phyloP scores from a whole-genome alignment of 2,113 vertebrate genomes.

The Chloroceryle aenea region DNA sequence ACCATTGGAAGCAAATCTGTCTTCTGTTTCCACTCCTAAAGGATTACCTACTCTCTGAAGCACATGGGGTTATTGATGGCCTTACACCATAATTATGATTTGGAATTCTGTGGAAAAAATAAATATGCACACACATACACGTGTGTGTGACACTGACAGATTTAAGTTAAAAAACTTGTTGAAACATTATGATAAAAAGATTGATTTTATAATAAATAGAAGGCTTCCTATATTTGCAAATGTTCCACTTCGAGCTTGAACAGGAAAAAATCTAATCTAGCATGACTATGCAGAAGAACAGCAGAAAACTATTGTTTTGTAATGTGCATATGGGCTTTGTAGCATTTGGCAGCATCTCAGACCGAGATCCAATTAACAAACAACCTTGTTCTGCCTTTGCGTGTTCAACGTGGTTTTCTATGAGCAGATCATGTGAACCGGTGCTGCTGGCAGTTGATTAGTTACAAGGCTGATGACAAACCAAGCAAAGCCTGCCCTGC shows the following conservation, averaged over 20 bases:
- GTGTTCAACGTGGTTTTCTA: neutral
- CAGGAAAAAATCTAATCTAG: neutral
- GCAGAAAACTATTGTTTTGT: neutral
- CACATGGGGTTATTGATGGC: conserved; percentile 63
- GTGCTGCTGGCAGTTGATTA: neutral
- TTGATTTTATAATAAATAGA: conserved; percentile 36
- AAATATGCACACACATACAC: neutral
- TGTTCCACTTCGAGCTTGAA: neutral
- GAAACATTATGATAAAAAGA: conserved; percentile 33
- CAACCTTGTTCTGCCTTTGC: neutral
- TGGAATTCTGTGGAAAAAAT: conserved; percentile 53
- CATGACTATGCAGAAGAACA: neutral
- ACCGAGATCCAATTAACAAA: neutral
- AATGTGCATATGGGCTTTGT: neutral
- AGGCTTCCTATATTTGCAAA: conserved; percentile 6
- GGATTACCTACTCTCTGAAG: conserved; percentile 78
- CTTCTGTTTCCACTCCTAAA: conserved; percentile 83
- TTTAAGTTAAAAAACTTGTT: neutral
- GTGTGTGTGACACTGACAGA: neutral
- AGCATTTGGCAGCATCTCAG: neutral
- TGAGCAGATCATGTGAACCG: neutral
- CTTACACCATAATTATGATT: conserved; percentile 65
- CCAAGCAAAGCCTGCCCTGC: neutral
- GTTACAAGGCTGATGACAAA: neutral
- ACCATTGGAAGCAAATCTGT: conserved; percentile 80